Base-by-base conservation (phyloP, 2,797 vertebrate species). In the Anguilla pacifica region DNA sequence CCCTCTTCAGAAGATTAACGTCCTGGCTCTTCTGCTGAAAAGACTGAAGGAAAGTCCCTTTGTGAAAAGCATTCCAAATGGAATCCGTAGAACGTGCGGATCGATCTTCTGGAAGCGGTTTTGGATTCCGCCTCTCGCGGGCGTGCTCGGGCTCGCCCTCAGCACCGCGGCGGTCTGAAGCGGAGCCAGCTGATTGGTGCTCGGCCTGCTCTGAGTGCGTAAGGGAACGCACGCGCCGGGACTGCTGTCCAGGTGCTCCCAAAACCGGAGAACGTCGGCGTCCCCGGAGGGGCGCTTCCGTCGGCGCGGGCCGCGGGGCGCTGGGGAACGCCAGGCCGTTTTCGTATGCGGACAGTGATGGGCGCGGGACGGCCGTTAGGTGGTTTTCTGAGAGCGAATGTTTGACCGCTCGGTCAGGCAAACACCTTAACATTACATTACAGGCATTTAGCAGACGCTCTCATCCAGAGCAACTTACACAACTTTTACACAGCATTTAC, bases 1-100 rank as follows among this genome's bases (percentile, higher is more conserved):
- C 31, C n/a, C 4, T 70, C 28, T 83, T 64, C 82, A 59, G 28
- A 64, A 81, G 17, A 90, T 86, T 61, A 85, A 88, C 25, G 86
- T 88, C 87, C 85, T 86, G 85, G 85, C 87, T 83, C 49, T 87
- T 90, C 74, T 46, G 67, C 86, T 57, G 67, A 87, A 51, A 82
- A 72, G 85, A 83, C 70, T 88, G 87, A 85, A 86, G 83, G 88
- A 89, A 57, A 84, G 61, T 17, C 31, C 53, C 43, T 85, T 88
- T 61, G 67, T 31, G 46, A 79, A 49, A 49, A 13, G 25, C 77
- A 17, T 31, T 39, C 39, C 49, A 51, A 43, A 84, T 28, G 31
- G 25, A 83, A 61, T 51, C 0, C 25, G 28, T 25, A 9, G 2
- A 31, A 13, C 39, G 39, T 39, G 2, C 39, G 39, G 0, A 39